Evolutionary conservation across 2,797 vertebrate species (phyloP).

Genomic region (Astyanax mexicanus): DNA sequence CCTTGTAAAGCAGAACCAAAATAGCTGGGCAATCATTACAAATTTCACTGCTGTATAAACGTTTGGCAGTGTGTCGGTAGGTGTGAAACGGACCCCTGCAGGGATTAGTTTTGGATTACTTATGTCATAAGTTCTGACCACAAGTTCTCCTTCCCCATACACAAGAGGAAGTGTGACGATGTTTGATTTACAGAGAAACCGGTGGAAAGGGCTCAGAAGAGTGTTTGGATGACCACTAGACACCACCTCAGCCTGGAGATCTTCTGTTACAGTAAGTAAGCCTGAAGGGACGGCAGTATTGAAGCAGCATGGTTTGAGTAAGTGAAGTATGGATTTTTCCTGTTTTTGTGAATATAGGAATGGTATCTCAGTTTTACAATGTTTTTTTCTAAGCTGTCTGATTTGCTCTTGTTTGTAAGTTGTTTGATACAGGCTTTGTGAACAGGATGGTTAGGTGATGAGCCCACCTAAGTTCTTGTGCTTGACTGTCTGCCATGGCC

Average conservation of each 20-base stretch:
- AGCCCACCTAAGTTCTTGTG: conserved; percentile 21
- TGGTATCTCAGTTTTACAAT: neutral
- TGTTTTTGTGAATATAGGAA: too few species aligned
- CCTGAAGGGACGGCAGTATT: neutral
- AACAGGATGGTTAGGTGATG: conserved; percentile 55
- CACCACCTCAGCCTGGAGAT: neutral
- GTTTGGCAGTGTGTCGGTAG: neutral
- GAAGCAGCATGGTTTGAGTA: neutral
- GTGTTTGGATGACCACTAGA: neutral
- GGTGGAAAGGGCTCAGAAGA: neutral
- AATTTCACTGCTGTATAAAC: neutral
- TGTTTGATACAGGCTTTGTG: conserved; percentile 32
- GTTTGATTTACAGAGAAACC: neutral
- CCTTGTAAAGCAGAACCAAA: too few species aligned
- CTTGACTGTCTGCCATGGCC: conserved; percentile 63
- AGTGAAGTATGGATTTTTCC: neutral
- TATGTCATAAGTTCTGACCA: neutral
- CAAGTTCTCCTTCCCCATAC: neutral
- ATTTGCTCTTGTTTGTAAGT: conserved; percentile 40
- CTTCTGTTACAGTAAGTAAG: neutral
- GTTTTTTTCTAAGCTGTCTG: neutral
- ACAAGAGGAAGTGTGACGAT: conserved; percentile 1
- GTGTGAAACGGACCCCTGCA: neutral
- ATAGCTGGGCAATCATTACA: neutral
- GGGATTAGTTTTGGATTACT: conserved; percentile 10